A percentile compares a stretch with the other conserved stretches of the same genome.
Conservation (phyloP, 2,113 vertebrate genomes). For the Macquaria australasica region DNA sequence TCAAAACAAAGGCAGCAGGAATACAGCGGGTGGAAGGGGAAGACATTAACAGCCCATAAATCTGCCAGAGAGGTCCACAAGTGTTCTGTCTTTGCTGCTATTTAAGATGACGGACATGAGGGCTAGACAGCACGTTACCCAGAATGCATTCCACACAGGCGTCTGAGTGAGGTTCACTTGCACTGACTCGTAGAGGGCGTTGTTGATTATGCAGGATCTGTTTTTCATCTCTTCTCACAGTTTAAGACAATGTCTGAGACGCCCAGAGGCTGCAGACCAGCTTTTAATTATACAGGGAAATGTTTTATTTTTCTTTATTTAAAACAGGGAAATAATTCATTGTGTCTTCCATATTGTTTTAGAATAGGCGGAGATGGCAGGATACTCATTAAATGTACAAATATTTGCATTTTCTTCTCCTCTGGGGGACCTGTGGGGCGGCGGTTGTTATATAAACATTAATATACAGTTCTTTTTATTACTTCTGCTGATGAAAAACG, state of each 20-base stretch:
- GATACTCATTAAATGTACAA: slow-evolving; percentile 65
- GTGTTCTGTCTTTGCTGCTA: slow-evolving; percentile 71
- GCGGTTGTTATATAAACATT: slow-evolving; percentile 49
- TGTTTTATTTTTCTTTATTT: slow-evolving; percentile 73
- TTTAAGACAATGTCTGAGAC: slow-evolving; percentile 67
- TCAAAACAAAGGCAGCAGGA: slow-evolving; percentile 68
- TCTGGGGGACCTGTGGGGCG: slow-evolving; percentile 46
- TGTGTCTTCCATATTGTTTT: slow-evolving; percentile 65
- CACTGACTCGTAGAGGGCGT: slow-evolving; percentile 61
- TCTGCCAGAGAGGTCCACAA: slow-evolving; percentile 64
- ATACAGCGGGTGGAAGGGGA: slow-evolving; percentile 46
- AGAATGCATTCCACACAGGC: slow-evolving; percentile 78
- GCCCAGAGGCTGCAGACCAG: slow-evolving; percentile 71
- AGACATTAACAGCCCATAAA: slow-evolving; percentile 71
- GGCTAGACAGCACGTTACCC: slow-evolving; percentile 70
- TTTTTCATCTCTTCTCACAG: slow-evolving; percentile 78
- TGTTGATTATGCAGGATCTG: slow-evolving; percentile 76
- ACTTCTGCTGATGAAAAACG: slow-evolving; percentile 65
- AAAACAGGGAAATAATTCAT: slow-evolving; percentile 66
- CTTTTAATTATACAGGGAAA: slow-evolving; percentile 83
- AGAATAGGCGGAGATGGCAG: slow-evolving; percentile 44
- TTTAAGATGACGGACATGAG: slow-evolving; percentile 72
- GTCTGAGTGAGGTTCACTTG: slow-evolving; percentile 76
- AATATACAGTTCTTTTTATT: slow-evolving; percentile 69
- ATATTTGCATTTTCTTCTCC: slow-evolving; percentile 69